Evolutionary conservation across 2,888 invertebrate species (phyloP).

Genomic region (Lathronympha strigana): DNA sequence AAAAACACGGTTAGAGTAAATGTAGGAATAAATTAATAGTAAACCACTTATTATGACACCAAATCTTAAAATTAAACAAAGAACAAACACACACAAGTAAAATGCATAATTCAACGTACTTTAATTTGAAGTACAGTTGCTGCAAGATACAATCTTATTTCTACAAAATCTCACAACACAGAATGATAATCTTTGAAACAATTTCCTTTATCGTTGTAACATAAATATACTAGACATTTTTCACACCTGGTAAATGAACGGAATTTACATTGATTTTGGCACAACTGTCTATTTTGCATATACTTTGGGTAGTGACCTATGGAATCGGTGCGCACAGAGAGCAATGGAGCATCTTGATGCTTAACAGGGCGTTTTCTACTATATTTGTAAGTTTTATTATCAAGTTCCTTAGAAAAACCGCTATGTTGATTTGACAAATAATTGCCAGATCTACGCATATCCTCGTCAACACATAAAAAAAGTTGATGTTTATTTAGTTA

Average conservation of each 20-base stretch:
- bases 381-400: background rate
- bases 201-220: background rate
- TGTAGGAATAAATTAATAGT: too few species aligned
- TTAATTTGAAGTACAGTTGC: too few species aligned
- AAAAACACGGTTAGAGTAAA: background rate
- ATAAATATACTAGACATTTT: background rate
- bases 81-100: too few species aligned
- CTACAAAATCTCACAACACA: background rate
- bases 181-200: background rate
- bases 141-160: background rate
- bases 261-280: background rate
- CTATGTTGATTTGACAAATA: too few species aligned
- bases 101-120: too few species aligned
- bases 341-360: background rate
- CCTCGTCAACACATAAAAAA: too few species aligned
- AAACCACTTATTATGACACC: too few species aligned
- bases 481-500: too few species aligned
- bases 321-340: background rate
- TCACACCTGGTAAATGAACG: constrained; percentile 1
- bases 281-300: background rate
- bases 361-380: background rate
- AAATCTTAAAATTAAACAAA: too few species aligned
- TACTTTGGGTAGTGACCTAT: background rate
- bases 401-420: too few species aligned
- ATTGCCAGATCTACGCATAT: too few species aligned